These are phyloP conservation scores for Hypena proboscidalis DNA, from an alignment of 2,888 invertebrate species.

Conservation along the genomic window DNA sequence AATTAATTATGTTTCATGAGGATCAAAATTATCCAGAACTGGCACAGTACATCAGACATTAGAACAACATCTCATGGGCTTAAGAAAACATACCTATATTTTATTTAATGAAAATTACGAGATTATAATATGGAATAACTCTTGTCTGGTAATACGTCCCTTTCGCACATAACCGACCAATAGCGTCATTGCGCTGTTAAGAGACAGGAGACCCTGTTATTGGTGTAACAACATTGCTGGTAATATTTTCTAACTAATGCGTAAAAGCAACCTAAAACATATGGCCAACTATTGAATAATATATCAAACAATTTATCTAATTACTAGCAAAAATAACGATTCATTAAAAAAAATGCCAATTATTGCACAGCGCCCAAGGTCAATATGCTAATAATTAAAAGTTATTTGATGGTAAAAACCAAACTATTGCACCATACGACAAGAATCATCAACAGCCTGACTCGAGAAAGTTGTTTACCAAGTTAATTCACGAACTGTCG, in stretches of 20 bases:
- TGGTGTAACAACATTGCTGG: conserved; percentile 27
- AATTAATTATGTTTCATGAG: no score
- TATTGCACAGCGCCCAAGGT: conserved; percentile 21
- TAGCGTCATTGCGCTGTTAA: conserved; percentile 25
- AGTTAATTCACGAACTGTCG: conserved; percentile 48
- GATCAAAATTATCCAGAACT: no score
- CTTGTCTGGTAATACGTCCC: conserved; percentile 30
- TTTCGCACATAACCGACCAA: conserved; percentile 38
- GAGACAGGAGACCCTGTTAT: conserved; percentile 36
- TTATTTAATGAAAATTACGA: no score
- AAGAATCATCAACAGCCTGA: conserved; percentile 30
- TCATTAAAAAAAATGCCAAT: neutral
- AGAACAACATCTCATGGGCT: no score
- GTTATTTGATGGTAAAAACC: conserved; percentile 11
- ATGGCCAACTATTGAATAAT: neutral
- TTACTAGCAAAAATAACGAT: neutral
- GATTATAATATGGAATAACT: no score
- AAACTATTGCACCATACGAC: conserved; percentile 32
- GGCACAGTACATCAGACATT: no score
- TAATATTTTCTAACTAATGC: conserved; percentile 21
- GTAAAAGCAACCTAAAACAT: conserved; percentile 3
- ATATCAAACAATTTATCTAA: conserved; percentile 2
- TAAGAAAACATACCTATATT: no score
- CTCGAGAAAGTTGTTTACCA: conserved; percentile 65
- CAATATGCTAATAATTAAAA: conserved; percentile 10